Evolutionary conservation across 2,888 invertebrate species (phyloP).

Genomic region (Chrysolina oricalcia): DNA sequence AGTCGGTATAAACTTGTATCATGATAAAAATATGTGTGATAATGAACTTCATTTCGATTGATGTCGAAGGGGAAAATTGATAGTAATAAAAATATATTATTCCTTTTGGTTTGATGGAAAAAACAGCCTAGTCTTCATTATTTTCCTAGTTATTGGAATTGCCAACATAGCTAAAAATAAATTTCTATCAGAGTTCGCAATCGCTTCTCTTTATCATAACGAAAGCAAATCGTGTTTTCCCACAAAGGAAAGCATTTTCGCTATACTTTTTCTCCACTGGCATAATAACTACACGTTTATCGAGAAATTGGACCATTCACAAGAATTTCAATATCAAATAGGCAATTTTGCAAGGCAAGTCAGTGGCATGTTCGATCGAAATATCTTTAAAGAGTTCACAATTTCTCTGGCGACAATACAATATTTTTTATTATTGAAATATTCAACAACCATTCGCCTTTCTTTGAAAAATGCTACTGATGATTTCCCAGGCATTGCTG

Average conservation of each 20-base stretch:
- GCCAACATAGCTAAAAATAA: too few relatives aligned
- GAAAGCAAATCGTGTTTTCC: not conserved
- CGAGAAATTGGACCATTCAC: not conserved
- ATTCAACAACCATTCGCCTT: not conserved
- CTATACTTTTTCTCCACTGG: not conserved
- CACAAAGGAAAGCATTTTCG: not conserved
- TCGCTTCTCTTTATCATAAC: too few relatives aligned
- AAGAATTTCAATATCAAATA: conserved; percentile 5
- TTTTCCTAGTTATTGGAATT: too few relatives aligned
- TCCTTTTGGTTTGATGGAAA: too few relatives aligned
- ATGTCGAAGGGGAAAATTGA: too few relatives aligned
- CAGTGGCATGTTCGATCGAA: not conserved
- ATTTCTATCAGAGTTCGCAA: too few relatives aligned
- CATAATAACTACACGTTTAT: not conserved
- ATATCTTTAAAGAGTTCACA: not conserved
- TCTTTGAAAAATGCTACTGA: not conserved
- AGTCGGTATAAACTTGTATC: too few relatives aligned
- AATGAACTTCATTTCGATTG: too few relatives aligned
- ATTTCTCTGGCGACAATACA: not conserved
- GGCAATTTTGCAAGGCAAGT: not conserved
- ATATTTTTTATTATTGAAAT: not conserved
- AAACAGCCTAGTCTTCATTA: too few relatives aligned
- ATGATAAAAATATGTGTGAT: too few relatives aligned
- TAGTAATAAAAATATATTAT: too few relatives aligned
- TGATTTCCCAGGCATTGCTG: not conserved